phyloP scores from a whole-genome alignment of 2,797 vertebrate genomes.

The Leucoraja ocellata region DNA sequence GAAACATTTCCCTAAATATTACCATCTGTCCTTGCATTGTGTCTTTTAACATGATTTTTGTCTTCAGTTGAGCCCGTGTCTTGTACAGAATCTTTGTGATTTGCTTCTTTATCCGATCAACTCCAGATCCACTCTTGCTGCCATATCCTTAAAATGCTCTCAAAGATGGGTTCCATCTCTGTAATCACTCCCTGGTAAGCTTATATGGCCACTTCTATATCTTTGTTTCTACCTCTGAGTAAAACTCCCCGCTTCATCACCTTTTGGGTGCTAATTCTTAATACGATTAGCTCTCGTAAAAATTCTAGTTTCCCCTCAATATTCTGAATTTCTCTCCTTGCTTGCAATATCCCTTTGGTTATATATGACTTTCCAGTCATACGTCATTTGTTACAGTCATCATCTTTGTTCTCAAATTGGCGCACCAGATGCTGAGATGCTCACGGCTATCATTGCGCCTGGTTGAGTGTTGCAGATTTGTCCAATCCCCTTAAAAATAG shows the following conservation, averaged over 20 bases:
- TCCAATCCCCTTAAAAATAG: not conserved
- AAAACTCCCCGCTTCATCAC: too few relatives aligned
- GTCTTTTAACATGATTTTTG: not conserved
- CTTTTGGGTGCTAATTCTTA: too few relatives aligned
- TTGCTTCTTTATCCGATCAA: not conserved
- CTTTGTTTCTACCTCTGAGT: not conserved
- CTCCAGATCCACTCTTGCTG: not conserved
- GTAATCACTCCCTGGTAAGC: not conserved
- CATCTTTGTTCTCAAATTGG: not conserved
- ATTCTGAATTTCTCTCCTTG: not conserved
- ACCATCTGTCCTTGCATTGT: not conserved
- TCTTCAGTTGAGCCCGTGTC: not conserved
- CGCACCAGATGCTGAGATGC: not conserved
- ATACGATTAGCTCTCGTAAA: not conserved
- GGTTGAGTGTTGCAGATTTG: not conserved
- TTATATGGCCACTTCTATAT: not conserved
- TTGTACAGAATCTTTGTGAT: not conserved
- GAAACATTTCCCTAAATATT: not conserved
- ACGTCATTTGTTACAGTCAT: not conserved
- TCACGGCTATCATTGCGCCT: not conserved
- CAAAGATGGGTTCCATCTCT: not conserved
- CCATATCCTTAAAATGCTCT: not conserved
- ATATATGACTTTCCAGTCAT: not conserved
- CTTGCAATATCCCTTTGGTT: not conserved
- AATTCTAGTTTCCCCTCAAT: not conserved